These are phyloP conservation scores for Halocaridina rubra DNA, from an alignment of 2,888 invertebrate species.

Conservation along the genomic window DNA sequence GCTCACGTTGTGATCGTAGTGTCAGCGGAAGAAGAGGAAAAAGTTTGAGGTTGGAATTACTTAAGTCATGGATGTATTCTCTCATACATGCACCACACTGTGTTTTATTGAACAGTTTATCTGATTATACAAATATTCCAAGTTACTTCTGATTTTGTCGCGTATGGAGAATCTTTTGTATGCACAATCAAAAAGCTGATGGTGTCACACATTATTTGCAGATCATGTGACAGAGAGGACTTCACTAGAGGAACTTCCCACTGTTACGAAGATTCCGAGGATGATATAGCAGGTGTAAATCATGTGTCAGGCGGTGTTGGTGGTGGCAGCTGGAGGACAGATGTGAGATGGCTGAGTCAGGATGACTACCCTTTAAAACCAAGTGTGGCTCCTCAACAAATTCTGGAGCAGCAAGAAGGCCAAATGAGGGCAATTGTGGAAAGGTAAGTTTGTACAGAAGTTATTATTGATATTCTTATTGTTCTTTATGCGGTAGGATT, in stretches of 20 bases:
- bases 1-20: conserved; percentile 28
- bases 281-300: conserved; percentile 22
- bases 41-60: conserved; percentile 16
- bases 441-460: conserved; percentile 35
- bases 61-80: no score
- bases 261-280: conserved; percentile 43
- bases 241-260: conserved; percentile 23
- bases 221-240: conserved; percentile 40
- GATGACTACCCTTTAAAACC: conserved; percentile 16
- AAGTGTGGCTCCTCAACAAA: conserved; percentile 17
- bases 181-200: no score
- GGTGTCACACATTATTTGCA: no score
- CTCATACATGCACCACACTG: no score
- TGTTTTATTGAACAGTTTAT: no score
- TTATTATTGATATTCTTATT: no score
- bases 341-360: conserved; percentile 20
- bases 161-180: no score
- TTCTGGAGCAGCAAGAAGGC: conserved; percentile 49
- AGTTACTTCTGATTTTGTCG: no score
- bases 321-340: conserved; percentile 22
- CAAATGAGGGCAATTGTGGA: conserved; percentile 54
- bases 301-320: conserved; percentile 19
- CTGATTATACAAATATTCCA: no score
- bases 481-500: no score
- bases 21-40: conserved; percentile 38